A percentile compares a stretch with the other conserved stretches of the same genome.
Conservation (phyloP, 1,140 invertebrate genomes). For the Drosophila teissieri region DNA sequence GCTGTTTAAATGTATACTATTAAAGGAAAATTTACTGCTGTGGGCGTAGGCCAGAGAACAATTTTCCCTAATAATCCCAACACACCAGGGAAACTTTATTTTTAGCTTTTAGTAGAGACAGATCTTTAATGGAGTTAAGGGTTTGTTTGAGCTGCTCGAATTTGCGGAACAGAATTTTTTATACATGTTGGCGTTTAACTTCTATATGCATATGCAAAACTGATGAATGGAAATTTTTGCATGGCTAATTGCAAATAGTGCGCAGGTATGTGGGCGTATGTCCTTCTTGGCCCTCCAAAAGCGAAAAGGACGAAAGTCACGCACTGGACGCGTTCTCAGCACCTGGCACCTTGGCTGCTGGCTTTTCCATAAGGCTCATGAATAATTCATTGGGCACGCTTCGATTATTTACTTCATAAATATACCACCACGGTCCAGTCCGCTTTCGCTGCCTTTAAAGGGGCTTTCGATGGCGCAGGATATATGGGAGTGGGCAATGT, state of each 20-base stretch:
- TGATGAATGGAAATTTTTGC: constrained; percentile 7
- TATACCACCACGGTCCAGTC: constrained; percentile 37
- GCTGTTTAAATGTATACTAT: too few relatives aligned
- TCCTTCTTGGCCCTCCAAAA: constrained; percentile 13
- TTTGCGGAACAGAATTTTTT: constrained; percentile 25
- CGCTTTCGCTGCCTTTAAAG: not conserved
- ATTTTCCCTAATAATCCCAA: not conserved
- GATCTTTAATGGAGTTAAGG: not conserved
- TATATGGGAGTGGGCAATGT: constrained; percentile 11
- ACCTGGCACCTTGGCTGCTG: constrained; percentile 38
- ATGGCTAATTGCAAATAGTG: constrained; percentile 67
- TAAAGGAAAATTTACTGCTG: too few relatives aligned
- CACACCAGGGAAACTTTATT: not conserved
- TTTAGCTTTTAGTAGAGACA: not conserved
- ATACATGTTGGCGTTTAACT: constrained; percentile 32
- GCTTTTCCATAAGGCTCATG: constrained; percentile 77
- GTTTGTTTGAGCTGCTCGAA: not conserved
- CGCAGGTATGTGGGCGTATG: constrained; percentile 19
- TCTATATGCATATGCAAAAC: constrained; percentile 63
- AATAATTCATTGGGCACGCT: constrained; percentile 77
- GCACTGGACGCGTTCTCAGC: constrained; percentile 46
- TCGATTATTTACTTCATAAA: constrained; percentile 83
- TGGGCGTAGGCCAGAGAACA: not conserved
- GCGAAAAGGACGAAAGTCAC: constrained; percentile 68
- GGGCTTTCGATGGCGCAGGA: too few relatives aligned